phyloP scores from a whole-genome alignment of 2,888 invertebrate genomes.

The Drosophila neonasuta region DNA sequence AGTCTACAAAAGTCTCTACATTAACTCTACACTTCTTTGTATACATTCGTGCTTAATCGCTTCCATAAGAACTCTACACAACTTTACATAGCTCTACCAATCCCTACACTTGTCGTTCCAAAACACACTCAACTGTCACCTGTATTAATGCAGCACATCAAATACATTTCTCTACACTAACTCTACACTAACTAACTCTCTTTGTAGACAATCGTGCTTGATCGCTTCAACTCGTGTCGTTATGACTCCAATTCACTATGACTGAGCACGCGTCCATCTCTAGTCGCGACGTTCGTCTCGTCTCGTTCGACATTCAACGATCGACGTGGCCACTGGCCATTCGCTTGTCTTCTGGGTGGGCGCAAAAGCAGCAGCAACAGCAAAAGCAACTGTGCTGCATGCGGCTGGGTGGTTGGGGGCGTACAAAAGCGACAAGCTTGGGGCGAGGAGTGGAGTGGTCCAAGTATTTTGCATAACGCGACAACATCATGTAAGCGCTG shows the following conservation, averaged over 20 bases:
- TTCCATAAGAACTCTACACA: not conserved
- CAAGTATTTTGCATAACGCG: constrained; percentile 70
- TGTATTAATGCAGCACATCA: too few relatives aligned
- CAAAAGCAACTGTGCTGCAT: not conserved
- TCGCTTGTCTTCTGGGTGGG: constrained; percentile 66
- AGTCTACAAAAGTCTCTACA: too few relatives aligned
- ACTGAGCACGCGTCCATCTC: constrained; percentile 15
- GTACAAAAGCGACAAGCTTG: constrained; percentile 3
- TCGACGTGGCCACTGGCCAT: constrained; percentile 46
- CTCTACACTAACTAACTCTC: not conserved
- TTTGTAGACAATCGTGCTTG: constrained; percentile 1
- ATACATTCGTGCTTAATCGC: not conserved
- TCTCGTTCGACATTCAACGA: constrained; percentile 11
- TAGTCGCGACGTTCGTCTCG: constrained; percentile 2
- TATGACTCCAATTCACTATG: not conserved
- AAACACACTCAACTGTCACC: too few relatives aligned
- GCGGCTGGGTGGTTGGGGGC: constrained; percentile 19
- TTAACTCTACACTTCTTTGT: too few relatives aligned
- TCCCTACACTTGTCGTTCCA: too few relatives aligned
- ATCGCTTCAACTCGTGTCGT: constrained; percentile 1
- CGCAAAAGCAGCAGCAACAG: constrained; percentile 27
- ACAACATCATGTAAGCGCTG: constrained; percentile 67
- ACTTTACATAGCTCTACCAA: constrained; percentile 1
- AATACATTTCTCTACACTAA: not conserved
- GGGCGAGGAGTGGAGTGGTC: constrained; percentile 7